Evolutionary conservation across 2,888 invertebrate species (phyloP).

Genomic region (Tipula vernalis): DNA sequence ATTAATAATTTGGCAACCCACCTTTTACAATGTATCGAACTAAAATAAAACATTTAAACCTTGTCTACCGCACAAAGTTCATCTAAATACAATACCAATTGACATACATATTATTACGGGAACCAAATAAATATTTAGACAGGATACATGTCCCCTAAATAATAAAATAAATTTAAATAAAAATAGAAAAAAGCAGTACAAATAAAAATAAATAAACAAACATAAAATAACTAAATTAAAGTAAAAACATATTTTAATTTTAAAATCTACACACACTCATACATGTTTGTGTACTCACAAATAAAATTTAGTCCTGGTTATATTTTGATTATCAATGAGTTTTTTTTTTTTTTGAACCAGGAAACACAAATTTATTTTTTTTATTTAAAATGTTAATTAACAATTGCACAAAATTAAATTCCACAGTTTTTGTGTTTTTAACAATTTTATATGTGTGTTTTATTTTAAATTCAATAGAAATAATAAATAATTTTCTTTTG

Average conservation of each 20-base stretch:
- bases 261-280: not conserved
- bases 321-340: not conserved
- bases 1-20: no score
- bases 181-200: not conserved
- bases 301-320: not conserved
- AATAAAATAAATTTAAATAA: not conserved
- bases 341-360: not conserved
- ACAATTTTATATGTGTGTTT: not conserved
- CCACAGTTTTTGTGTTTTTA: not conserved
- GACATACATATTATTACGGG: not conserved
- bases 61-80: not conserved
- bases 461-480: not conserved
- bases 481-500: not conserved
- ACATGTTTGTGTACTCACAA: not conserved
- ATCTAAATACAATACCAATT: not conserved
- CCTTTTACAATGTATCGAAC: not conserved
- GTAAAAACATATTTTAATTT: not conserved
- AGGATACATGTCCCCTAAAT: not conserved
- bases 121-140: not conserved
- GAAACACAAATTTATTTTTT: not conserved
- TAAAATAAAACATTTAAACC: not conserved
- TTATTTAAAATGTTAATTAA: not conserved
- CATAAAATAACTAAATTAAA: not conserved
- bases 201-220: not conserved
- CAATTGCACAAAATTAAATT: not conserved